Conservation (phyloP, 2,888 invertebrate species). For the Cheilosia grossa region DNA sequence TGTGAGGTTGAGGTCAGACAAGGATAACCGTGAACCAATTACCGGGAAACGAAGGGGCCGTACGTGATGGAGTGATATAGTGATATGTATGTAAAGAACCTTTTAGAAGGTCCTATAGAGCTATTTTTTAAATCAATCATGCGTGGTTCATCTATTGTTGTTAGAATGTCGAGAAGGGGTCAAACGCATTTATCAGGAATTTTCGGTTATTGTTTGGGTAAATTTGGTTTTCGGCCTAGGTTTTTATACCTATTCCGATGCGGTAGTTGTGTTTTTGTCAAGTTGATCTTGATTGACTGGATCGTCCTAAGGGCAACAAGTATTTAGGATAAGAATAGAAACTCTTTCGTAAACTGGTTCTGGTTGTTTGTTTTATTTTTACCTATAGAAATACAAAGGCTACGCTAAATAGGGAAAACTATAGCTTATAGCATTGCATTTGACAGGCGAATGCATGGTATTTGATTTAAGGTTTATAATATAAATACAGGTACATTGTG, state of each 20-base stretch:
- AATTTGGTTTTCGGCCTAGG: constrained; percentile 32
- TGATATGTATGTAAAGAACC: constrained; percentile 41
- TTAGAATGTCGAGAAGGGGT: constrained; percentile 21
- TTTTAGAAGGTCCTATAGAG: constrained; percentile 25
- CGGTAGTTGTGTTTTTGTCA: constrained; percentile 28
- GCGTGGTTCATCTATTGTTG: constrained; percentile 64
- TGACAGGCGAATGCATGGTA: no score
- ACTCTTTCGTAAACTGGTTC: constrained; percentile 12
- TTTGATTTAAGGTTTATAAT: no score
- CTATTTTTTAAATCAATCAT: constrained; percentile 65
- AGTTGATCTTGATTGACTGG: constrained; percentile 51
- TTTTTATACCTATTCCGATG: constrained; percentile 2
- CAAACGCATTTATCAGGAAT: constrained; percentile 55
- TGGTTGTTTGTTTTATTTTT: not conserved
- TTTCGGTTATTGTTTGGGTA: constrained; percentile 47
- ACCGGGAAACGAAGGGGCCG: constrained; percentile 8
- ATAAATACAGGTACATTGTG: no score
- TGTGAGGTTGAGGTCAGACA: constrained; percentile 57
- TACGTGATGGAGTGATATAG: constrained; percentile 31
- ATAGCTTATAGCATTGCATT: no score
- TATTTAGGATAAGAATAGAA: not conserved
- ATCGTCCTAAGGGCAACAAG: not conserved
- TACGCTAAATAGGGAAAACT: not conserved
- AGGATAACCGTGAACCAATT: constrained; percentile 68
- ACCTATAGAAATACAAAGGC: not conserved